Percentiles rank a stretch among this genome's conserved stretches.
Evolutionary conservation across 2,113 vertebrate genomes (phyloP).

Genomic region (Dascyllus trimaculatus): DNA sequence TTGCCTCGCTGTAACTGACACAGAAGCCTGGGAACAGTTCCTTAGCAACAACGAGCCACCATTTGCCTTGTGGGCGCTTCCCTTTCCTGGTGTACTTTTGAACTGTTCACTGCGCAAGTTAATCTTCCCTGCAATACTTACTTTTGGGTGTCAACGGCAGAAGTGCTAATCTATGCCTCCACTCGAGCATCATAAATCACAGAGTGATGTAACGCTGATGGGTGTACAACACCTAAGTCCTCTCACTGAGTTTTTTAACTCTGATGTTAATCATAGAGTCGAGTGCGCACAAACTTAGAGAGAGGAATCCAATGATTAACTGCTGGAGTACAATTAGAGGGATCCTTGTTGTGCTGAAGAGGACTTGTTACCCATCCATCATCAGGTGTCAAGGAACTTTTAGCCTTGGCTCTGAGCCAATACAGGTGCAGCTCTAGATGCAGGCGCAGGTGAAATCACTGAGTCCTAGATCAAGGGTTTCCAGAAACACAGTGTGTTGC

Average conservation of each 20-base stretch:
- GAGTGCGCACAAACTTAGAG: constrained; percentile 30
- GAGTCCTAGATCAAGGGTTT: constrained; percentile 36
- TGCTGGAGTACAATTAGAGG: constrained; percentile 45
- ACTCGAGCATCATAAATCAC: constrained; percentile 62
- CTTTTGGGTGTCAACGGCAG: constrained; percentile 54
- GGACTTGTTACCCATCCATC: constrained; percentile 55
- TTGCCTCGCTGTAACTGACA: constrained; percentile 42
- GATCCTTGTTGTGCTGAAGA: constrained; percentile 41
- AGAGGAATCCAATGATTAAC: constrained; percentile 52
- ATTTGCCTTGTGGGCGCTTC: constrained; percentile 62
- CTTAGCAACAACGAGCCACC: constrained; percentile 78
- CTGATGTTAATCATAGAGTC: constrained; percentile 52
- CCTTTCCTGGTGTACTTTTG: constrained; percentile 49
- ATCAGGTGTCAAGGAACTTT: constrained; percentile 53
- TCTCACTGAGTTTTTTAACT: constrained; percentile 50
- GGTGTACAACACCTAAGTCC: constrained; percentile 39
- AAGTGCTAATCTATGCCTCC: constrained; percentile 67
- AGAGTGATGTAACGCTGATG: constrained; percentile 58
- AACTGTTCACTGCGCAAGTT: constrained; percentile 61
- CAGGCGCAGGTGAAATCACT: constrained; percentile 30
- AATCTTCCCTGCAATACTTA: constrained; percentile 66
- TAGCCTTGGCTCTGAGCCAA: constrained; percentile 38
- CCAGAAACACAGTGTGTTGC: neutral
- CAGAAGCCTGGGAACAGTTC: constrained; percentile 66
- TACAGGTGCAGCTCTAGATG: constrained; percentile 47